Evolutionary conservation across 2,797 vertebrate genomes (phyloP), one percentile per base, ranked within the genome.

Genomic region (Coracias cyanogaster): DNA sequence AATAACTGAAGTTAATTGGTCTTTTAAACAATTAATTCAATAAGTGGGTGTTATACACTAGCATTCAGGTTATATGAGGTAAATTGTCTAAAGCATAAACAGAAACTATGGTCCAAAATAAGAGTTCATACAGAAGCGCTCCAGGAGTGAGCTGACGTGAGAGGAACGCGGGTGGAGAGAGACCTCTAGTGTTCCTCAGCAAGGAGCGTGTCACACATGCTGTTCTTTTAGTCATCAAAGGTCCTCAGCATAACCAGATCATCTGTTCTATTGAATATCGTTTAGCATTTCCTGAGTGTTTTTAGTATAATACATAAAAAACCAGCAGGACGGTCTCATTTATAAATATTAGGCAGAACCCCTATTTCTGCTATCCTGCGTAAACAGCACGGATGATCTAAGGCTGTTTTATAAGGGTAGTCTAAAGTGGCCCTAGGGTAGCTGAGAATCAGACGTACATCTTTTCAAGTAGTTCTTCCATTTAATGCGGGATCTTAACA

Each of bases 181-280:
- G 98, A 97, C 98, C 97, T 96, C 98, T 98, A 97, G 98, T 86
- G 98, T 96, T 94, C 25, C 25, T 52, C 31, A 41, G 45, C 60
- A 86, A 93, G 77, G 91, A 57, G 72, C 2, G 5, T 25, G 14
- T 60, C 24, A 7, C 49, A 28, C 46, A 5, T 6, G 43, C 55
- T 35, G 55, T 37, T 72, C 54, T 65, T 20, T 29, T 48, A 18
- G 13, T 18, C 39, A 51, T 69, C 58, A 35, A 15, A 93, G 58
- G 28, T 73, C 55, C 51, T 77, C 71, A 22, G 22, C 24, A 31
- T 46, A 65, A 66, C 41, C 33, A 67, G 61, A 69, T 71, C 41
- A 39, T 46, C 33, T 17, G 13, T 70, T 65, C 64, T 73, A 12
- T 51, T 54, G 82, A 13, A 55, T 39, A 60, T 52, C 65, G 10